Evolutionary conservation across 2,113 vertebrate species (phyloP).

Genomic region (Gorsachius goisagi): DNA sequence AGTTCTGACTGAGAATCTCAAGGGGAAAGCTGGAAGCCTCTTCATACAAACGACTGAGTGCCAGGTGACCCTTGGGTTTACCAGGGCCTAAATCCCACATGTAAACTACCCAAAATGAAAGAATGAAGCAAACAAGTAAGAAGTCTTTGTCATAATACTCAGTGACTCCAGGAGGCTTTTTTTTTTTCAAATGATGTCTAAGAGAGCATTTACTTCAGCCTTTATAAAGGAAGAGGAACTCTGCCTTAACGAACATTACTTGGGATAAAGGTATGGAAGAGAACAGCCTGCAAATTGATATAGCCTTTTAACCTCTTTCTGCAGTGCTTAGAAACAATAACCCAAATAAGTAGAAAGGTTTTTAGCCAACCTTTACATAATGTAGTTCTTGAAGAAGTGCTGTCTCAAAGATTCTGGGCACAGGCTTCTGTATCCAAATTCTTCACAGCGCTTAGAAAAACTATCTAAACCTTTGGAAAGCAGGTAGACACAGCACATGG

Average conservation of each 20-base stretch:
- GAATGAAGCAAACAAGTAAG: background rate
- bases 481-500: background rate
- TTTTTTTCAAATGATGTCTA: background rate
- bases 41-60: background rate
- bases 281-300: background rate
- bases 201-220: background rate
- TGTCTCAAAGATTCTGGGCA: background rate
- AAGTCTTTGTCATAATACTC: no score
- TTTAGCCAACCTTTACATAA: background rate
- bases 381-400: background rate
- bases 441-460: background rate
- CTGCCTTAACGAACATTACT: background rate
- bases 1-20: background rate
- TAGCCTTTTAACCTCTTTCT: background rate
- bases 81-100: background rate
- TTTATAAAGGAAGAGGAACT: background rate
- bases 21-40: background rate
- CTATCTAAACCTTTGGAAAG: background rate
- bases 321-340: background rate
- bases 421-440: background rate
- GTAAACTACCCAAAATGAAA: background rate
- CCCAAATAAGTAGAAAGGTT: background rate
- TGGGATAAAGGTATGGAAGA: background rate
- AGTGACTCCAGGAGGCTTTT: background rate
- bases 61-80: background rate